Conservation (phyloP, 2,888 invertebrate genomes). For the Alentia gelatinosa region DNA sequence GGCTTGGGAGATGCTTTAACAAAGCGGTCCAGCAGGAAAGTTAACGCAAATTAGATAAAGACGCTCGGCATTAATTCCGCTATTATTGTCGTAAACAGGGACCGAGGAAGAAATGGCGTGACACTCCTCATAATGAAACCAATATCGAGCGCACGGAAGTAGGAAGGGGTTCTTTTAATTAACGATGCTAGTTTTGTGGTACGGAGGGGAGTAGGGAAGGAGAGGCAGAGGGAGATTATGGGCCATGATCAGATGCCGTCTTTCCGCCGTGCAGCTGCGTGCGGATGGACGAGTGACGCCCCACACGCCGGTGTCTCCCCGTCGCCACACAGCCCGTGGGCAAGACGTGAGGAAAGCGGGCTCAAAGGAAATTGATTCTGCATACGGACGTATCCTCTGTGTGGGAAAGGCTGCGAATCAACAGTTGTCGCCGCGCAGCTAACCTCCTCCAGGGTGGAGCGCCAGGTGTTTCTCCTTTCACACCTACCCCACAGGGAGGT, state of each 20-base stretch:
- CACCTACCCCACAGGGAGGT: background rate
- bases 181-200: background rate
- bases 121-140: background rate
- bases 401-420: background rate
- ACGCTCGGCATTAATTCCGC: too few relatives aligned
- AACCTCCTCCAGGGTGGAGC: background rate
- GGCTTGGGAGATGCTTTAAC: too few relatives aligned
- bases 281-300: too few relatives aligned
- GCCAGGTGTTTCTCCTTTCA: background rate
- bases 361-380: slow-evolving; percentile 4
- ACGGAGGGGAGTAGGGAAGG: too few relatives aligned
- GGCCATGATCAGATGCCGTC: background rate
- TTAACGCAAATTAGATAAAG: too few relatives aligned
- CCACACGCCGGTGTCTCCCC: too few relatives aligned
- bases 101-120: background rate
- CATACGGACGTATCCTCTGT: background rate
- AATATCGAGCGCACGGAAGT: background rate
- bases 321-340: too few relatives aligned
- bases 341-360: background rate
- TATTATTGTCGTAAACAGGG: too few relatives aligned
- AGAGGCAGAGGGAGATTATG: background rate
- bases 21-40: too few relatives aligned
- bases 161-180: background rate
- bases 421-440: background rate
- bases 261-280: background rate